Conservation (phyloP, 2,113 vertebrate species). For the Dromiciops gliroides region DNA sequence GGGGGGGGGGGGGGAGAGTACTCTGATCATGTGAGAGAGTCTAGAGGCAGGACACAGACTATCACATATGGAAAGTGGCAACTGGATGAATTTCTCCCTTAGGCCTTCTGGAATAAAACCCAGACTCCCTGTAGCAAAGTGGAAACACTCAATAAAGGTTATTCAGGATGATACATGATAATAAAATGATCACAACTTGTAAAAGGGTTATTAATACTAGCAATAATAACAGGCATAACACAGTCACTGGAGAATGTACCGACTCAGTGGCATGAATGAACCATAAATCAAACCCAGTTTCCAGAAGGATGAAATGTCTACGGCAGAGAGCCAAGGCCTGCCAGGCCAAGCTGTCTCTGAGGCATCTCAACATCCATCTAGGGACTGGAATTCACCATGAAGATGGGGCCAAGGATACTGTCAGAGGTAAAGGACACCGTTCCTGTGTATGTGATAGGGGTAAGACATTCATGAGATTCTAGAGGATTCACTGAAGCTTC, state of each 20-base stretch:
- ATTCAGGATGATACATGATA: accelerated
- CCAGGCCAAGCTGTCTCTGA: not conserved
- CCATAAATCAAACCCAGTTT: not conserved
- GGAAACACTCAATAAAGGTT: not conserved
- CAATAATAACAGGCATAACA: accelerated
- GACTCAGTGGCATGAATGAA: not conserved
- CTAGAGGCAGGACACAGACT: not conserved
- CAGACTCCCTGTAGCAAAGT: not conserved
- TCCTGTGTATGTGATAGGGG: not conserved
- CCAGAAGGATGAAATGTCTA: not conserved
- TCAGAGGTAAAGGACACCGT: not conserved
- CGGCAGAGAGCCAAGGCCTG: not conserved
- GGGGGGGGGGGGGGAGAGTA: accelerated
- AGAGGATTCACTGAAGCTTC: not conserved
- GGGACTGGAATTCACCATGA: not conserved
- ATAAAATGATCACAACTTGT: not conserved
- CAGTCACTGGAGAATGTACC: not conserved
- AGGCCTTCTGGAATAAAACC: not conserved
- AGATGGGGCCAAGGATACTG: not conserved
- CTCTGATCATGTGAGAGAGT: not conserved
- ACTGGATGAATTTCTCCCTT: not conserved
- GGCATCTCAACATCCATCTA: not conserved
- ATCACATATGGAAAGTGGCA: not conserved
- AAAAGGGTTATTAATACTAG: too few species aligned
- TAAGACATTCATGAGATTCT: not conserved